These are phyloP conservation scores for Thumatha senex DNA, from an alignment of 2,888 invertebrate species.

Conservation along the genomic window DNA sequence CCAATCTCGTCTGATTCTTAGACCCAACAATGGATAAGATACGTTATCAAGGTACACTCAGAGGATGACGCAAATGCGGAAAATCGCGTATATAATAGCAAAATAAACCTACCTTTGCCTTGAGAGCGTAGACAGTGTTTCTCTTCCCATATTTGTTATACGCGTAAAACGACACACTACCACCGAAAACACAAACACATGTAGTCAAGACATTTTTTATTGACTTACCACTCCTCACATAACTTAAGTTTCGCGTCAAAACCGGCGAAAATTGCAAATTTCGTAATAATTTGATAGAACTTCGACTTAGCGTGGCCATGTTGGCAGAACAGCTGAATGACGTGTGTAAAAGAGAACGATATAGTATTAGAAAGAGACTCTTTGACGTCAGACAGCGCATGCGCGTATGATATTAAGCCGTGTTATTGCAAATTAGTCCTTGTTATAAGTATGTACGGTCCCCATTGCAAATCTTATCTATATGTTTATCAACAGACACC, in stretches of 20 bases:
- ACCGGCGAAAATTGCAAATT: slow-evolving; percentile 62
- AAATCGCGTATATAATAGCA: slow-evolving; percentile 16
- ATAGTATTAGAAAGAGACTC: slow-evolving; percentile 8
- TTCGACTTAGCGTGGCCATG: slow-evolving; percentile 79
- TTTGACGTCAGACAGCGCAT: slow-evolving; percentile 34
- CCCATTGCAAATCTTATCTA: not conserved
- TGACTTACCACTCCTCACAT: slow-evolving; percentile 55
- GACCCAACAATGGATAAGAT: not conserved
- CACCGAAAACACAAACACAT: slow-evolving; percentile 73
- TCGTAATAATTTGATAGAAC: slow-evolving; percentile 68
- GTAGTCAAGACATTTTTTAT: slow-evolving; percentile 59
- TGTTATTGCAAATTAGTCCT: slow-evolving; percentile 1
- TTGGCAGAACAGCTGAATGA: slow-evolving; percentile 73
- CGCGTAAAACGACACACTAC: slow-evolving; percentile 67
- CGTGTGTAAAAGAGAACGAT: slow-evolving; percentile 49
- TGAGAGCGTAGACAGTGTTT: slow-evolving; percentile 74
- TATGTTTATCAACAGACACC: not conserved
- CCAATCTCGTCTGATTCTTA: slow-evolving; percentile 6
- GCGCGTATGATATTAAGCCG: slow-evolving; percentile 29
- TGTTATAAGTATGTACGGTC: not conserved
- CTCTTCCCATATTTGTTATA: slow-evolving; percentile 59
- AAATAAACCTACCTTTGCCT: slow-evolving; percentile 70
- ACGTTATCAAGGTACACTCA: not conserved
- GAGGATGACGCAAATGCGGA: slow-evolving; percentile 11
- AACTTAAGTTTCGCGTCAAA: slow-evolving; percentile 61